Base-by-base conservation (phyloP, 2,888 invertebrate species). In the Standfussiana lucernea region DNA sequence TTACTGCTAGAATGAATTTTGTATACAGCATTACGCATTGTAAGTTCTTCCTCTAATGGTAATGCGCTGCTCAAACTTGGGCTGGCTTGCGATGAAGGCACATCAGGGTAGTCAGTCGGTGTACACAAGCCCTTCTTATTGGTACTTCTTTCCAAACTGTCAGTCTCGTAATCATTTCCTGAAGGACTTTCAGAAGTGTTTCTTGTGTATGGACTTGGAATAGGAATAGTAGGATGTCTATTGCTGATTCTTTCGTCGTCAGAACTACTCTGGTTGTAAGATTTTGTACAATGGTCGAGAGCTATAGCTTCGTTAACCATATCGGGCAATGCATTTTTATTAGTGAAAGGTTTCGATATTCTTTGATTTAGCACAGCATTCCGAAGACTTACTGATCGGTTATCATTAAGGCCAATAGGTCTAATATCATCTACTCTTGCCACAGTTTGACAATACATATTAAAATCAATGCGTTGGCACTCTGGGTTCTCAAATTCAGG, bases 31-130 rank as follows among this genome's bases (percentile, higher is more conserved):
- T 98, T 98, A 88, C 97, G 97, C 97, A 98, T 98, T 40, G 98
- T 98, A 85, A 98, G 95, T 93, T 98, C 98, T 95, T 98, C 98
- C 90, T 98, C 98, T 91, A 98, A 95, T 0, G 98, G 98, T 74
- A 98, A 92, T 1, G 98, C 98, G 4, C 97, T 97, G 85, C 98
- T 98, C 77, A 98, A 93, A 83, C 98, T 98, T 6, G 98, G 98
- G 89, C 98, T 98, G 0, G 98, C 97, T 89, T 98, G 98, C 11
- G 97, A 97, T 32, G 97, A 97, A 0, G 98, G 97, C 10, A 97
- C 93, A 86, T 98, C 98, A 1, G 97, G 97, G 89, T 97, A 97
- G 76, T 97, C 97, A 5, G 97, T 97, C 1, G 98, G 97, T 10
- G 97, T 97, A 42, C 96, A 95, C 80, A 95, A 93, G 45, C 97